Evolutionary conservation across 2,113 vertebrate species (phyloP).

Genomic region (Ploceus nigricollis): DNA sequence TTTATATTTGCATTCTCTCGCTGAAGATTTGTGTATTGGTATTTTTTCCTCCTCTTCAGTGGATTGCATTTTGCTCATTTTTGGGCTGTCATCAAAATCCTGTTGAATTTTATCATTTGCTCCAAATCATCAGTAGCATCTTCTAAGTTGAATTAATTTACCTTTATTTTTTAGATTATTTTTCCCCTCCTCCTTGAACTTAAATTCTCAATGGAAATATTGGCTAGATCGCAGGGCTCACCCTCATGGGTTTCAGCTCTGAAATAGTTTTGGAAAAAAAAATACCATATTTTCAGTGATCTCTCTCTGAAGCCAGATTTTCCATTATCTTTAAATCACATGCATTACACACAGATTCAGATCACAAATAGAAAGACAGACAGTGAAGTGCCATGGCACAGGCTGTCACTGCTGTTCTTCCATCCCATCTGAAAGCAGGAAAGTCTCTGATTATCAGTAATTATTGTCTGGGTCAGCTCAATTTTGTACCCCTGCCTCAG

Average conservation of each 20-base stretch:
- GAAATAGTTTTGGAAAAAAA: not conserved
- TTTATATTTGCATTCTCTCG: not conserved
- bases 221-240: not conserved
- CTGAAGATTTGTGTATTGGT: not conserved
- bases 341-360: not conserved
- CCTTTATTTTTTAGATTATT: not conserved
- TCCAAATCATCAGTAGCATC: not conserved
- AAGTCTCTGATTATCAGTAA: not conserved
- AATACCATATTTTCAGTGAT: not conserved
- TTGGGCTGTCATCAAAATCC: not conserved
- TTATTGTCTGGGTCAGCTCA: not conserved
- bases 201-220: not conserved
- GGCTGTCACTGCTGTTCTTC: not conserved
- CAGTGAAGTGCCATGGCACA: not conserved
- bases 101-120: not conserved
- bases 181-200: accelerated
- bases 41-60: not conserved
- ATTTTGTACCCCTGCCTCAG: not conserved
- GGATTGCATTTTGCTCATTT: not conserved
- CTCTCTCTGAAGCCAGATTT: not conserved
- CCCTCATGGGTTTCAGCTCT: not conserved
- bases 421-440: not conserved
- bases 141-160: not conserved
- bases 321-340: not conserved
- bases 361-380: not conserved